Evolutionary conservation across 2,888 invertebrate genomes (phyloP).

Genomic region (Drosophila rellima): DNA sequence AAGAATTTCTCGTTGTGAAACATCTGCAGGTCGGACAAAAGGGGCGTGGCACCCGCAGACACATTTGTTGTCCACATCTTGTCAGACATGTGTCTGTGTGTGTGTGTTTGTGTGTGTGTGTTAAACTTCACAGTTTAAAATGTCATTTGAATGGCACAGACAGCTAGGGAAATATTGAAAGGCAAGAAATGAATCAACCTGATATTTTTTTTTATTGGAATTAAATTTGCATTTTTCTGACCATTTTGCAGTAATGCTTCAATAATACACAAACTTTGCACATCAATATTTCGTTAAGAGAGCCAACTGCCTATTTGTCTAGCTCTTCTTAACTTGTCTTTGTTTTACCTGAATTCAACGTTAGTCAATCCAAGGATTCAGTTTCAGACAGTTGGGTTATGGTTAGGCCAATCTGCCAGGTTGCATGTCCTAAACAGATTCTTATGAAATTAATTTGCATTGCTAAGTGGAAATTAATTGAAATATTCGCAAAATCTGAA

Average conservation of each 20-base stretch:
- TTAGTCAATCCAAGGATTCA: slow-evolving; percentile 27
- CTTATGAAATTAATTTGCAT: slow-evolving; percentile 63
- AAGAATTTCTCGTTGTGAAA: slow-evolving; percentile 82
- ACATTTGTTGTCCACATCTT: slow-evolving; percentile 58
- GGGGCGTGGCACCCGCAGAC: slow-evolving; percentile 39
- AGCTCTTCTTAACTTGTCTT: background rate
- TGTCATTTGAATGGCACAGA: slow-evolving; percentile 43
- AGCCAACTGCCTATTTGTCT: background rate
- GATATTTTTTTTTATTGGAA: background rate
- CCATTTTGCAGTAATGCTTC: slow-evolving; percentile 35
- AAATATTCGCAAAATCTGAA: slow-evolving; percentile 32
- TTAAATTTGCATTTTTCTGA: slow-evolving; percentile 18
- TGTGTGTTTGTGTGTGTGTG: slow-evolving; percentile 16
- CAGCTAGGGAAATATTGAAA: slow-evolving; percentile 17
- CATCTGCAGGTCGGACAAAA: slow-evolving; percentile 57
- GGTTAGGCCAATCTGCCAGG: background rate
- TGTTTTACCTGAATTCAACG: slow-evolving; percentile 30
- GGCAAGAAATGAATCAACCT: slow-evolving; percentile 15
- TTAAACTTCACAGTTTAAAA: slow-evolving; percentile 23
- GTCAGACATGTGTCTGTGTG: slow-evolving; percentile 47
- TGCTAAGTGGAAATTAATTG: slow-evolving; percentile 62
- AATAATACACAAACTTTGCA: slow-evolving; percentile 58
- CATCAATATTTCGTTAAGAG: slow-evolving; percentile 60
- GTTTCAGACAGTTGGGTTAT: background rate
- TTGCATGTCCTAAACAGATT: slow-evolving; percentile 14